Evolutionary conservation across 1,140 invertebrate genomes (phyloP).

Genomic region (Helicorthomorpha holstii): DNA sequence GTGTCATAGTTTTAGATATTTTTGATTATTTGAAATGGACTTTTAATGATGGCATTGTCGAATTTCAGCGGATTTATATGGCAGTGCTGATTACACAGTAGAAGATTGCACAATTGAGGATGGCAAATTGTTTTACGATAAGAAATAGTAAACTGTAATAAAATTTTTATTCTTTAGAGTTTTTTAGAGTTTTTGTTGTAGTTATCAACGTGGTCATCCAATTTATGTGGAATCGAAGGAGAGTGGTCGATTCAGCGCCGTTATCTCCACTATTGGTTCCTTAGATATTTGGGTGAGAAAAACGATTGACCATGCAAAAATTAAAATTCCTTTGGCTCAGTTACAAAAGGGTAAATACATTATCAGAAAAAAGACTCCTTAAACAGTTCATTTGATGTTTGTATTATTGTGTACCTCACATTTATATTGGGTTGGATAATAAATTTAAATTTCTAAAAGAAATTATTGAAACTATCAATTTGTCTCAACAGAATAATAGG

Average conservation of each 20-base stretch:
- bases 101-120: constrained; percentile 75
- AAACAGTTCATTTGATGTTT: too few species aligned
- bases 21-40: not conserved
- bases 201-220: constrained; percentile 80
- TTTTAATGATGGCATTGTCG: not conserved
- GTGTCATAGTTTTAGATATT: not conserved
- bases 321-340: constrained; percentile 64
- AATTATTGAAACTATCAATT: too few species aligned
- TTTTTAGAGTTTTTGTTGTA: constrained; percentile 19
- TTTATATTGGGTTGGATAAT: too few species aligned
- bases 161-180: not conserved
- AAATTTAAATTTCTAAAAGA: too few species aligned
- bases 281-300: constrained; percentile 87
- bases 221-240: constrained; percentile 81
- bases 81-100: constrained; percentile 10
- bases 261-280: constrained; percentile 72
- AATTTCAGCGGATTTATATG: not conserved
- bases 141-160: constrained; percentile 50
- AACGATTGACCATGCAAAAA: constrained; percentile 54
- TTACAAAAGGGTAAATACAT: constrained; percentile 72
- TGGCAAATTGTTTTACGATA: constrained; percentile 82
- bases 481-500: too few species aligned
- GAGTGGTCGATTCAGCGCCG: constrained; percentile 56
- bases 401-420: too few species aligned
- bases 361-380: too few species aligned